phyloP scores from a whole-genome alignment of 2,797 vertebrate species.

The Ctenopoma multispine region DNA sequence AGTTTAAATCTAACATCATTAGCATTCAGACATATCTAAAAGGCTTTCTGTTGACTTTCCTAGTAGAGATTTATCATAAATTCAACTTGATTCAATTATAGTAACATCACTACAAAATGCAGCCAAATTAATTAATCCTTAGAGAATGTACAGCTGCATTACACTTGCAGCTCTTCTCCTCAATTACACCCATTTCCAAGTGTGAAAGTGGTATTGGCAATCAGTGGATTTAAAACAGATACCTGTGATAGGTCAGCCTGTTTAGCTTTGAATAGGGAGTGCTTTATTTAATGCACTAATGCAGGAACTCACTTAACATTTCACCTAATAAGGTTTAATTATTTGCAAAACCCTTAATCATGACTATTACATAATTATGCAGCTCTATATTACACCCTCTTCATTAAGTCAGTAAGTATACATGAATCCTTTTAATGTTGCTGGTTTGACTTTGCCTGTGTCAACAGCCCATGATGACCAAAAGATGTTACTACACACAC shows the following conservation, averaged over 20 bases:
- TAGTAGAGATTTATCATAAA: background rate
- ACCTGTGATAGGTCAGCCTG: constrained; percentile 12
- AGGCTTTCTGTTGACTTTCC: too few relatives aligned
- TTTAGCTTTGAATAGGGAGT: constrained; percentile 8
- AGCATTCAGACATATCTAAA: too few relatives aligned
- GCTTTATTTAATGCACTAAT: constrained; percentile 28
- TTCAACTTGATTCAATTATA: background rate
- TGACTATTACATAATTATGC: constrained; percentile 5
- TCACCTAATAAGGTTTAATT: constrained; percentile 30
- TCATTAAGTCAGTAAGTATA: constrained; percentile 4
- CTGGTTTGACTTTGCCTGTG: constrained; percentile 15
- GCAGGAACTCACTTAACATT: constrained; percentile 12
- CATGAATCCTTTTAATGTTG: constrained; percentile 15
- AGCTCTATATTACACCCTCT: background rate
- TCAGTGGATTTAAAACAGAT: constrained; percentile 1
- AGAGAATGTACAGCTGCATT: background rate
- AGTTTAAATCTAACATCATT: too few relatives aligned
- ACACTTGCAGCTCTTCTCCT: constrained; percentile 10
- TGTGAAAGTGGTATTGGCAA: background rate
- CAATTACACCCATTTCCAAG: background rate
- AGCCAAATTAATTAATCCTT: background rate
- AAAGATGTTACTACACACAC: constrained; percentile 50
- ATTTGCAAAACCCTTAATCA: constrained; percentile 1
- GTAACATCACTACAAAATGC: background rate
- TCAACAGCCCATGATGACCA: constrained; percentile 29